Conservation (phyloP, 2,888 invertebrate genomes). For the Hemithea aestivaria region DNA sequence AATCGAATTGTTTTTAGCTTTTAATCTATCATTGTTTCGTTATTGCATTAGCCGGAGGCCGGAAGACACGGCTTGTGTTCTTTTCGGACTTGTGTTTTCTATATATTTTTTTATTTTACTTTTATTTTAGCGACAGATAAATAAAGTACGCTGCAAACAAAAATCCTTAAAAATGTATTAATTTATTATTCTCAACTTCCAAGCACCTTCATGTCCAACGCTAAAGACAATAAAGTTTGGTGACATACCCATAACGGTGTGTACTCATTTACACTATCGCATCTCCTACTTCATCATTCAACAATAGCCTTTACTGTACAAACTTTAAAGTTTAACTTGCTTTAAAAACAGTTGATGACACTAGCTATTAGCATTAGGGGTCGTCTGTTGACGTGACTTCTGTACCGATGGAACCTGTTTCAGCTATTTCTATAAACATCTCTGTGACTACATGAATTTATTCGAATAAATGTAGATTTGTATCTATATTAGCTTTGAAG, state of each 20-base stretch:
- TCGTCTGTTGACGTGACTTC: conserved; percentile 61
- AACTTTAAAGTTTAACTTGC: conserved; percentile 36
- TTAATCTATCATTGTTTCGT: too few species aligned
- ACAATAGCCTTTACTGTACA: conserved; percentile 28
- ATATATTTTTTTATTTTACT: too few species aligned
- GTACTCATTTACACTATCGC: conserved; percentile 54
- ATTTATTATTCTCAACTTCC: too few species aligned
- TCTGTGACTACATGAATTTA: conserved; percentile 9
- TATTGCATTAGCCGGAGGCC: too few species aligned
- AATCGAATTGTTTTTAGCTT: too few species aligned
- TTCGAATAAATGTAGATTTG: conserved; percentile 8
- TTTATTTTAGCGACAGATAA: too few species aligned
- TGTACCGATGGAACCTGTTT: conserved; percentile 51
- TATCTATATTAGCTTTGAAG: conserved; percentile 8
- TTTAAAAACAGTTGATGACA: conserved; percentile 35
- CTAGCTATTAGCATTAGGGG: conserved; percentile 49
- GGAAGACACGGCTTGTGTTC: too few species aligned
- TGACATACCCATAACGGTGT: conserved; percentile 68
- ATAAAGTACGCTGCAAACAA: too few species aligned
- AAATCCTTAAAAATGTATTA: too few species aligned
- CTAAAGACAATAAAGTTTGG: conserved; percentile 57
- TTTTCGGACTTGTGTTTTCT: too few species aligned
- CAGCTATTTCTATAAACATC: conserved; percentile 7
- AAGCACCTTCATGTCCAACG: conserved; percentile 7
- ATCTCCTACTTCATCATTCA: conserved; percentile 12